phyloP scores from a whole-genome alignment of 1,140 invertebrate species.

The Maniola jurtina region DNA sequence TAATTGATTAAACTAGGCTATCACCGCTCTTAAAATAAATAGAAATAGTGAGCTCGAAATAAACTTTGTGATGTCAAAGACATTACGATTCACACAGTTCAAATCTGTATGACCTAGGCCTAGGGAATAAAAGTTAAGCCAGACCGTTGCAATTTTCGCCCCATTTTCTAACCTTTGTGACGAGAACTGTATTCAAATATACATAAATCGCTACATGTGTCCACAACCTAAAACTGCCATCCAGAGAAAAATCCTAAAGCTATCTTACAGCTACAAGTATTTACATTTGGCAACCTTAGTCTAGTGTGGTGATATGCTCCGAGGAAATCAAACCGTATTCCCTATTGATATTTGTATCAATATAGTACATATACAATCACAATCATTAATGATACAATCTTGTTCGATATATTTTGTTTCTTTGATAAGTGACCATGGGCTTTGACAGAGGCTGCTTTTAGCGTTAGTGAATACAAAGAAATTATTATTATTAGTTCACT shows the following conservation, averaged over 20 bases:
- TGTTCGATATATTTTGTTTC: not conserved
- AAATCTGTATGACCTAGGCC: too few species aligned
- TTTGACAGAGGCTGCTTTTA: not conserved
- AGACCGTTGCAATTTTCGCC: not conserved
- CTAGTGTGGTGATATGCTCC: slow-evolving; percentile 74
- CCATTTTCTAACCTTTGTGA: not conserved
- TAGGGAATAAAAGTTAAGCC: too few species aligned
- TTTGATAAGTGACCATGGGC: not conserved
- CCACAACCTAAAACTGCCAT: slow-evolving; percentile 55
- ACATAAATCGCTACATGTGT: slow-evolving; percentile 35
- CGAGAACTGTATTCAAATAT: not conserved
- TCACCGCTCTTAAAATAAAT: too few species aligned
- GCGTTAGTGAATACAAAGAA: too few species aligned
- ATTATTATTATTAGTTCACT: too few species aligned
- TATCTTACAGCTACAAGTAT: slow-evolving; percentile 45
- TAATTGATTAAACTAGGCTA: too few species aligned
- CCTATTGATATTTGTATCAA: slow-evolving; percentile 57
- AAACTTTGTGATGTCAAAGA: too few species aligned
- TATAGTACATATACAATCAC: slow-evolving; percentile 59
- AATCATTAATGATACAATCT: slow-evolving; percentile 31
- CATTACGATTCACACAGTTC: too few species aligned
- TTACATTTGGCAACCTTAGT: slow-evolving; percentile 75
- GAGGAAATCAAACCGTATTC: slow-evolving; percentile 55
- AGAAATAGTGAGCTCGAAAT: too few species aligned
- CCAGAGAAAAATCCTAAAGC: slow-evolving; percentile 45